phyloP scores from a whole-genome alignment of 2,113 vertebrate species.

The Centropristis striata region DNA sequence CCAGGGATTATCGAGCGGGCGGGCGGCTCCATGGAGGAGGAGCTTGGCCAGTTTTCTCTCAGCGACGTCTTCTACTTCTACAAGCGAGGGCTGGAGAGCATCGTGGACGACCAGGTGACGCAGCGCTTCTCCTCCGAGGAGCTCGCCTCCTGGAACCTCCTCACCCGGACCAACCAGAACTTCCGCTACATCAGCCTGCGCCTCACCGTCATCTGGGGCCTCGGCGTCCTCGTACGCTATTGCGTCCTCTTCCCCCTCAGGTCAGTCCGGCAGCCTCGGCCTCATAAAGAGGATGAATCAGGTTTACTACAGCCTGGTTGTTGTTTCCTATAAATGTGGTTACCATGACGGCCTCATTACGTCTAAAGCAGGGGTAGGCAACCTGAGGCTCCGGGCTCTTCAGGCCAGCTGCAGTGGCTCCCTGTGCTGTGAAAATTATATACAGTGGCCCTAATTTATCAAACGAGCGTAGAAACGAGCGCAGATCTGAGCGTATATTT shows the following conservation, averaged over 20 bases:
- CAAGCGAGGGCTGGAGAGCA: constrained; percentile 93
- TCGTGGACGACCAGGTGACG: constrained; percentile 96
- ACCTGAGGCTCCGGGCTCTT: too few relatives aligned
- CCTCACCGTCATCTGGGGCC: constrained; percentile 92
- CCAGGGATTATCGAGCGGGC: constrained; percentile 93
- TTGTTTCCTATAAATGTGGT: too few relatives aligned
- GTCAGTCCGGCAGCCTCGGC: too few relatives aligned
- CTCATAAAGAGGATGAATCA: too few relatives aligned
- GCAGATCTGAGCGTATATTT: too few relatives aligned
- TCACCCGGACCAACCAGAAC: constrained; percentile 95
- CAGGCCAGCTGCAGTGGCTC: too few relatives aligned
- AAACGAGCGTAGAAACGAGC: too few relatives aligned
- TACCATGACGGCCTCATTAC: too few relatives aligned
- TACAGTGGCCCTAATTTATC: too few relatives aligned
- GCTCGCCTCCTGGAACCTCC: constrained; percentile 97
- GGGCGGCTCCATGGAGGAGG: constrained; percentile 91
- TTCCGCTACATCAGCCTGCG: constrained; percentile 94
- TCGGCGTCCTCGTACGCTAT: constrained; percentile 93
- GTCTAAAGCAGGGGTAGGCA: too few relatives aligned
- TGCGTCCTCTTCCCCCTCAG: constrained; percentile 92
- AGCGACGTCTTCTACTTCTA: constrained; percentile 94
- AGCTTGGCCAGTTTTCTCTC: constrained; percentile 90
- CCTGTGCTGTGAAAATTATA: too few relatives aligned
- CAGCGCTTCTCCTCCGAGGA: constrained; percentile 98
- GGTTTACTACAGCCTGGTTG: too few relatives aligned